These are phyloP conservation scores for Clavelina lepadiformis DNA, from an alignment of 23 tunicate species.

Conservation along the genomic window DNA sequence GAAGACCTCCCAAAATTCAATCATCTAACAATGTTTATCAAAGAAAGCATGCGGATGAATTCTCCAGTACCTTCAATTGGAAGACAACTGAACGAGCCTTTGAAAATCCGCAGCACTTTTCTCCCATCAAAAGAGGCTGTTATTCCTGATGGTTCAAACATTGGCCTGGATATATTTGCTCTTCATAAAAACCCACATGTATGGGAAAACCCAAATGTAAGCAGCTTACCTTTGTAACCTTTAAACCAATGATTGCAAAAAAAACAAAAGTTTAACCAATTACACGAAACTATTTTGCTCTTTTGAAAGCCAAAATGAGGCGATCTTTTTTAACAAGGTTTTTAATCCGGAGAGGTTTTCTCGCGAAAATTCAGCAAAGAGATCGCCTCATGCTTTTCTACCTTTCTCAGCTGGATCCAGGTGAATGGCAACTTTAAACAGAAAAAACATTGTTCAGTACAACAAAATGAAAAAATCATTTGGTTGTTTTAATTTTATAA, in stretches of 20 bases:
- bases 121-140: constrained; percentile 1
- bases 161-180: constrained; percentile 12
- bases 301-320: too few species aligned
- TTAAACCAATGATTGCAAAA: too few species aligned
- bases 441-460: too few species aligned
- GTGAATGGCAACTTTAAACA: too few species aligned
- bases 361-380: constrained; percentile 36
- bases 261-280: too few species aligned
- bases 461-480: too few species aligned
- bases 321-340: constrained; percentile 28
- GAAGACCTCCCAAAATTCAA: constrained; percentile 28
- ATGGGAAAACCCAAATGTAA: constrained; percentile 49
- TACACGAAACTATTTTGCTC: too few species aligned
- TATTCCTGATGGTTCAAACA: constrained; percentile 4
- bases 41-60: constrained; percentile 65
- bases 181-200: constrained; percentile 32
- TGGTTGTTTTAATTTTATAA: too few species aligned
- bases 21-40: constrained; percentile 45
- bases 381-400: constrained; percentile 57
- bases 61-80: constrained; percentile 36
- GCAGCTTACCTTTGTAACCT: not conserved
- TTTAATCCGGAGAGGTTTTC: constrained; percentile 68
- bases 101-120: not conserved
- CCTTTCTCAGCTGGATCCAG: constrained; percentile 76
- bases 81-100: constrained; percentile 7